These are phyloP conservation scores for Epinephelus malabaricus DNA, from an alignment of 2,797 vertebrate genomes.

Conservation along the genomic window DNA sequence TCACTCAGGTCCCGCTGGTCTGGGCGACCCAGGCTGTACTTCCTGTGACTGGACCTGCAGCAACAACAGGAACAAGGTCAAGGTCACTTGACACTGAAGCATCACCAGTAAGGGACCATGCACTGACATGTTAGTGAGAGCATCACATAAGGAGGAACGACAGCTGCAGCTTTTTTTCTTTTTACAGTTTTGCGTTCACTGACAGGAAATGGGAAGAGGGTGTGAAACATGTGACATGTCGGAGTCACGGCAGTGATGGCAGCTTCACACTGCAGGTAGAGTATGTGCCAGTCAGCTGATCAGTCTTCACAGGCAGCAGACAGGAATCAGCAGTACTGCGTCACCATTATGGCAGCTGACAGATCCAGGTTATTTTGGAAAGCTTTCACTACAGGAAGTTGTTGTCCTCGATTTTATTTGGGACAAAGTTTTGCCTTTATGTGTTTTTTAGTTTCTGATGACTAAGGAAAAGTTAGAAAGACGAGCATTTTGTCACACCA, in stretches of 20 bases:
- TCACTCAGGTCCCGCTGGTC: constrained; percentile 92
- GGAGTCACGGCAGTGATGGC: neutral
- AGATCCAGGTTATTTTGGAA: constrained; percentile 1
- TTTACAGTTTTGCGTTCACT: neutral
- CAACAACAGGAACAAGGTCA: constrained; percentile 18
- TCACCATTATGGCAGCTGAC: constrained; percentile 7
- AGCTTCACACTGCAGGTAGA: neutral
- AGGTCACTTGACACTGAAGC: neutral
- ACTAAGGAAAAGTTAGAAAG: neutral
- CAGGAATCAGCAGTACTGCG: neutral
- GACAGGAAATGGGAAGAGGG: constrained; percentile 1
- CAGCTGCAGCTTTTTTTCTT: neutral
- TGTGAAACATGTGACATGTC: neutral
- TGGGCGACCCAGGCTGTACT: constrained; percentile 90
- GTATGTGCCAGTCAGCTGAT: neutral
- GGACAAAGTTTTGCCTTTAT: neutral
- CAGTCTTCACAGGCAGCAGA: neutral
- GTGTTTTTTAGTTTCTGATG: neutral
- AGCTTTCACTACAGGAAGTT: neutral
- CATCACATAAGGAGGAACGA: neutral
- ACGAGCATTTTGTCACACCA: neutral
- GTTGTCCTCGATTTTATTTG: constrained; percentile 11
- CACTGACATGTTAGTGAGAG: neutral
- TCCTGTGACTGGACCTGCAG: constrained; percentile 87
- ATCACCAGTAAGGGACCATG: neutral